Evolutionary conservation across 2,113 vertebrate genomes (phyloP), one percentile per base, ranked within the genome.

Genomic region (Chiloscyllium plagiosum): DNA sequence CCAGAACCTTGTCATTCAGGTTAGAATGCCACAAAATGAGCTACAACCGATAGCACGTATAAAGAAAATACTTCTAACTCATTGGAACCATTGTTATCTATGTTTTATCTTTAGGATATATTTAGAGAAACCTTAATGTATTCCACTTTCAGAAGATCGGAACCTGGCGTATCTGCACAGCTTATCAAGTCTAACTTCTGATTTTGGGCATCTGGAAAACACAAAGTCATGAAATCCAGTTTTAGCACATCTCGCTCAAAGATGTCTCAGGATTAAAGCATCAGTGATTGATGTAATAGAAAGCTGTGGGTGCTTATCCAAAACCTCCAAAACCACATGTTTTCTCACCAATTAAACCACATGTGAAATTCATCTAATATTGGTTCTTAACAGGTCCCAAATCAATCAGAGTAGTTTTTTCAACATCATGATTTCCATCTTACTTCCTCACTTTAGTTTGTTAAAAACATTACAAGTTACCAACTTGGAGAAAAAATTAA

Each of bases 111-210:
- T 20, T n/a, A 93, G 61, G 33, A 17, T 37, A 37, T 17, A 4
- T 37, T 66, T 66, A n/a, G 66, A 37, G 19, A 61, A 93, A 99
- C 99, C 98, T 98, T 99, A 97, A 97, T 97, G 96, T 98, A 99
- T 95, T 99, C 98, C 96, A 99, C 98, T 97, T 99, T 99, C 96
- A 99, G 97, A 95, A 99, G 98, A 96, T 99, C 98, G 94, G 98
- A 97, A 95, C 97, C 97, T 96, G 98, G 97, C 96, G 98, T 98
- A 97, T 99, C 98, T 13, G 98, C 99, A 93, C 98, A 99, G 95
- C 98, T 98, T 96, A 99, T 98, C 65, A 99, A 97, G 96, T 98
- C 98, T 96, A 99, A 97, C 22, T 98, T 98, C 96, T 97, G 96
- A 92, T 97, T 98, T 96, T 96, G 97, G 78, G 96, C 96, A 85